Conservation (phyloP, 2,888 invertebrate genomes). For the Lordiphosa fenestrarum region DNA sequence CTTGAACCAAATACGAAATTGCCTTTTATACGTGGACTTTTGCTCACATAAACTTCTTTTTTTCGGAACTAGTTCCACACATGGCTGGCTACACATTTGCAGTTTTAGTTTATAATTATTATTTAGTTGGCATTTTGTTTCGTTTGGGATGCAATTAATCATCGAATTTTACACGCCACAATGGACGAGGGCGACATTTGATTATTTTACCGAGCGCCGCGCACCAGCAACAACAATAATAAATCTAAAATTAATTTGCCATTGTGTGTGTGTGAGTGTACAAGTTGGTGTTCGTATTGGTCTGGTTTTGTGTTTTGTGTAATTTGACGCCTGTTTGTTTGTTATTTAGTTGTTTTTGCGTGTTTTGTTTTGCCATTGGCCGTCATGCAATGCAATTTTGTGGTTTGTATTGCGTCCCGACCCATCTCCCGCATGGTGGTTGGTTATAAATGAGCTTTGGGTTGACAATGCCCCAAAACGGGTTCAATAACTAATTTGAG, state of each 20-base stretch:
- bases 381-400: conserved; percentile 74
- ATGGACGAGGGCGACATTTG: conserved; percentile 52
- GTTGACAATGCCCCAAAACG: no score
- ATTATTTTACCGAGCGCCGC: conserved; percentile 44
- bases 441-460: conserved; percentile 63
- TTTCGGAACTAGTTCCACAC: not conserved
- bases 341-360: conserved; percentile 69
- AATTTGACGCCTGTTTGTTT: conserved; percentile 73
- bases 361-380: conserved; percentile 41
- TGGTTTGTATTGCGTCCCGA: conserved; percentile 46
- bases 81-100: not conserved
- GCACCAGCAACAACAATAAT: conserved; percentile 26
- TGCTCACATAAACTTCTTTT: not conserved
- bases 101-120: conserved; percentile 37
- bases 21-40: no score
- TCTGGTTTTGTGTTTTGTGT: conserved; percentile 63
- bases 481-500: conserved; percentile 46
- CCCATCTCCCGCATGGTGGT: conserved; percentile 15
- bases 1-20: no score
- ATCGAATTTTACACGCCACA: conserved; percentile 47
- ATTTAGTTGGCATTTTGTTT: conserved; percentile 32
- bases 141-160: conserved; percentile 64
- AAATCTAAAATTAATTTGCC: conserved; percentile 74
- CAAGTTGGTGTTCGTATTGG: conserved; percentile 27
- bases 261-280: conserved; percentile 4